Evolutionary conservation across 2,888 invertebrate genomes (phyloP).

Genomic region (Ectemnius lituratus): DNA sequence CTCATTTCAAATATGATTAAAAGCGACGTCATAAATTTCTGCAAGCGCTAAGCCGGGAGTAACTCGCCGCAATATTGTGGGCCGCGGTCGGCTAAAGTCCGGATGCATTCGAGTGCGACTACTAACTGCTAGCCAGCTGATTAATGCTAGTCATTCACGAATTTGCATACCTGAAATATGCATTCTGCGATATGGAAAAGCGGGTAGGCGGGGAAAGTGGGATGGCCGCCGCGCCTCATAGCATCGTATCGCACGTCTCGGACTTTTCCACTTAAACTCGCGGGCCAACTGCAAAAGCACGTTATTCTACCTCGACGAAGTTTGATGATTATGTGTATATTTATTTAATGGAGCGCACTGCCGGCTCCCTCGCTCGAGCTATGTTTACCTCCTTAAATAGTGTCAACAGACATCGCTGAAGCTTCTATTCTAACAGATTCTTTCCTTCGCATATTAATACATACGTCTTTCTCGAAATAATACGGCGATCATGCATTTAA

Average conservation of each 20-base stretch:
- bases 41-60: background rate
- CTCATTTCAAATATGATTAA: background rate
- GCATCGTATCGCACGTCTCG: conserved; percentile 3
- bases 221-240: too few species aligned
- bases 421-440: too few species aligned
- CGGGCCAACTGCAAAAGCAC: background rate
- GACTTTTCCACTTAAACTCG: background rate
- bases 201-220: background rate
- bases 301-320: too few species aligned
- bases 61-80: conserved; percentile 1
- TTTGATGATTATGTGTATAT: too few species aligned
- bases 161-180: conserved; percentile 23
- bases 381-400: too few species aligned
- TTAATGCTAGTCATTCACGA: conserved; percentile 11
- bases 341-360: too few species aligned
- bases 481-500: too few species aligned
- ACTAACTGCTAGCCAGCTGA: conserved; percentile 4
- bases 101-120: background rate
- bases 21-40: conserved; percentile 3
- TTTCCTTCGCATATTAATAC: too few species aligned
- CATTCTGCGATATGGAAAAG: conserved; percentile 13
- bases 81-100: background rate
- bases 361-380: too few species aligned
- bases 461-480: too few species aligned
- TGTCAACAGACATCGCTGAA: too few species aligned